phyloP scores from a whole-genome alignment of 2,797 vertebrate species.

The Synanceia verrucosa region DNA sequence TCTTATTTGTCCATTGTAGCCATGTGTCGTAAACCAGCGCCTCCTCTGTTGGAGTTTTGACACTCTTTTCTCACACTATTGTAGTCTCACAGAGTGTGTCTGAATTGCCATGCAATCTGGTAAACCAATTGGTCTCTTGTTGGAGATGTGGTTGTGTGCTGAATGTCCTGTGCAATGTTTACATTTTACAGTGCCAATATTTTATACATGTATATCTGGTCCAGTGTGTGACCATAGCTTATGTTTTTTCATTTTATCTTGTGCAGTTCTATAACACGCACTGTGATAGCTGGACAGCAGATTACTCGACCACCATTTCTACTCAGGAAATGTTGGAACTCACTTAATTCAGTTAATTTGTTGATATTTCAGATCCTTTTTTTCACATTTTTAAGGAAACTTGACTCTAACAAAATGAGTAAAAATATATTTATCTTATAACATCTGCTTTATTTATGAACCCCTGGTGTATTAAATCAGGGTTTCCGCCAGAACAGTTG shows the following conservation, averaged over 20 bases:
- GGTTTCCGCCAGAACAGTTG: not conserved
- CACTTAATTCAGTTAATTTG: not conserved
- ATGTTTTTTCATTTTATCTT: not conserved
- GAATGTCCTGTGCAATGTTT: slow-evolving; percentile 35
- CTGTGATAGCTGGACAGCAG: not conserved
- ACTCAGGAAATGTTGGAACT: not conserved
- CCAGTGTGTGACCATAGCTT: not conserved
- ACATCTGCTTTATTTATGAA: not conserved
- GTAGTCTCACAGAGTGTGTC: slow-evolving; percentile 1
- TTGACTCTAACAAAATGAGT: not conserved
- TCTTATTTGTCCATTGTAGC: not conserved
- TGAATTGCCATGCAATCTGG: not conserved
- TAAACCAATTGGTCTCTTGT: slow-evolving; percentile 7
- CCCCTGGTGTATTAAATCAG: not conserved
- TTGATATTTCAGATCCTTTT: not conserved
- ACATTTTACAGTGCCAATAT: slow-evolving; percentile 9
- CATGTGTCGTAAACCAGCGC: not conserved
- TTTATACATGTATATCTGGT: not conserved
- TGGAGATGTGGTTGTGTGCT: slow-evolving; percentile 24
- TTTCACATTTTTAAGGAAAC: not conserved
- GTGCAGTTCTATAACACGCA: not conserved
- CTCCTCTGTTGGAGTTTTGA: not conserved
- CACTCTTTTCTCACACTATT: not conserved
- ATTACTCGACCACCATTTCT: not conserved
- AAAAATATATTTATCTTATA: not conserved